Evolutionary conservation across 2,888 invertebrate genomes (phyloP).

Genomic region (Globia sparganii): DNA sequence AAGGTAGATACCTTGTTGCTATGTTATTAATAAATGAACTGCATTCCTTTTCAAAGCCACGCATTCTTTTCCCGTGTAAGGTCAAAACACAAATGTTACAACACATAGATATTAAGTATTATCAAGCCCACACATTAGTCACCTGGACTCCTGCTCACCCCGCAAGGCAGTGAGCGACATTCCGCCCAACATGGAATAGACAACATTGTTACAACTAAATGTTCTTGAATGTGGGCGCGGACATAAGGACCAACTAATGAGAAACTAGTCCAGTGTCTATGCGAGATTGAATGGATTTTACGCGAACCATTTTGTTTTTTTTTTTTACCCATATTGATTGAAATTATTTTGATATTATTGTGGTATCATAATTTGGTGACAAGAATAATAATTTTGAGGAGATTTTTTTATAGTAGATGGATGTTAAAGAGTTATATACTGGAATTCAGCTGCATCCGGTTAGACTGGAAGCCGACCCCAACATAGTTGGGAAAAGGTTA

Average conservation of each 20-base stretch:
- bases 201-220: constrained; percentile 57
- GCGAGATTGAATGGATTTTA: background rate
- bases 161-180: constrained; percentile 58
- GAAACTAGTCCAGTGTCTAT: constrained; percentile 4
- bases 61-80: background rate
- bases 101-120: background rate
- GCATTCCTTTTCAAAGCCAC: background rate
- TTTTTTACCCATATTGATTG: background rate
- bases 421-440: no score
- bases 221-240: constrained; percentile 56
- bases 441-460: no score
- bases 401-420: background rate
- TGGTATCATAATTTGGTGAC: background rate
- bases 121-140: constrained; percentile 52
- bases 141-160: constrained; percentile 57
- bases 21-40: background rate
- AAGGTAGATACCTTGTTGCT: background rate
- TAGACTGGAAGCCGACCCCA: no score
- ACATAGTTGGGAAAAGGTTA: no score
- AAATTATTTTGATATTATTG: background rate
- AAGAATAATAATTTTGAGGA: background rate
- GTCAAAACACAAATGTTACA: constrained; percentile 31
- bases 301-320: background rate
- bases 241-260: constrained; percentile 28
- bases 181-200: constrained; percentile 54